phyloP scores from a whole-genome alignment of 2,113 vertebrate genomes.

The Leptobrachium leishanense region DNA sequence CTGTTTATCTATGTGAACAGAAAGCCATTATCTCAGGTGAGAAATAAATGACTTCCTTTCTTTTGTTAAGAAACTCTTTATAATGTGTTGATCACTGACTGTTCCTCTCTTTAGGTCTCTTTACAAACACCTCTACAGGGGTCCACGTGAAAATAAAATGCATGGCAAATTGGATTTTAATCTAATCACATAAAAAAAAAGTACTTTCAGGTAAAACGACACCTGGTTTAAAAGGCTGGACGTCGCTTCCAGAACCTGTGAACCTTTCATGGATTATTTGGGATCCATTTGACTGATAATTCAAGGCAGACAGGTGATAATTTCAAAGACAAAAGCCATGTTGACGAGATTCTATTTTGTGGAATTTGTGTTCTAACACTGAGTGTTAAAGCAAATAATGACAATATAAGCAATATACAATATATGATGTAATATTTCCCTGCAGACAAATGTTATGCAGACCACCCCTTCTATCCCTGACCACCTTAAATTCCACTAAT shows the following conservation, averaged over 20 bases:
- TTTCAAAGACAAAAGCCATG: too few relatives aligned
- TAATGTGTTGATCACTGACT: neutral
- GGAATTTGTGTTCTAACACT: too few relatives aligned
- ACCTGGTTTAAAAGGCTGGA: neutral
- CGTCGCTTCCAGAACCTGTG: neutral
- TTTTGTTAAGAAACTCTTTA: neutral
- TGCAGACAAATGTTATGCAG: too few relatives aligned
- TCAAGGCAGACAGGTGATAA: too few relatives aligned
- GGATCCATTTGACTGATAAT: too few relatives aligned
- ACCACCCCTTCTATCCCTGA: too few relatives aligned
- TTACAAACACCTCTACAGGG: neutral
- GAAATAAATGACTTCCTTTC: conserved; percentile 3
- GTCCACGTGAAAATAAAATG: neutral
- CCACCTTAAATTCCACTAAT: too few relatives aligned
- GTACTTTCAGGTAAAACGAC: neutral
- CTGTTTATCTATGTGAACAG: neutral
- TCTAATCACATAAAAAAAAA: neutral
- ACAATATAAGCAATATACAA: too few relatives aligned
- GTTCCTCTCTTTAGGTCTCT: neutral
- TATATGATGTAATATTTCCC: too few relatives aligned
- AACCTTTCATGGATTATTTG: neutral
- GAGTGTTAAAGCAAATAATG: too few relatives aligned
- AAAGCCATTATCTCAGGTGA: conserved; percentile 5
- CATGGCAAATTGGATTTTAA: neutral
- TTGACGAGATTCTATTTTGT: too few relatives aligned